phyloP scores from a whole-genome alignment of 2,888 invertebrate genomes.

The Caenorhabditis macrosperma region DNA sequence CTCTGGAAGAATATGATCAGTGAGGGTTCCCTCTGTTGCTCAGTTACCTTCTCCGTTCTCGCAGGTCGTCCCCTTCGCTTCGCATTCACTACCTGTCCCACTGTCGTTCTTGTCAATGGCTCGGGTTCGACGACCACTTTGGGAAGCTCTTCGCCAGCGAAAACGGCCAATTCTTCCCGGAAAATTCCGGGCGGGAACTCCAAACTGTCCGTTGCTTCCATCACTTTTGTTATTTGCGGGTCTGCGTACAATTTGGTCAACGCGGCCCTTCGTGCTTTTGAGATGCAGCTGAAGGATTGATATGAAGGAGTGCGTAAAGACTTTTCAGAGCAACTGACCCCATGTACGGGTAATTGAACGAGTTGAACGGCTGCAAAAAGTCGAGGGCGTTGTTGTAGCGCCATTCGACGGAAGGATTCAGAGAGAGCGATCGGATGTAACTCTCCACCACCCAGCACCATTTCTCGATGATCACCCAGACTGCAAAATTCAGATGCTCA shows the following conservation, averaged over 20 bases:
- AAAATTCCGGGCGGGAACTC: constrained; percentile 28
- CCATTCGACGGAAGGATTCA: constrained; percentile 42
- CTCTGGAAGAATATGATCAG: constrained; percentile 6
- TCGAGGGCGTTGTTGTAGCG: constrained; percentile 53
- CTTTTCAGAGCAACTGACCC: constrained; percentile 40
- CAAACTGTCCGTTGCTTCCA: constrained; percentile 9
- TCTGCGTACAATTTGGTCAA: constrained; percentile 46
- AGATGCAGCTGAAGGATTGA: constrained; percentile 34
- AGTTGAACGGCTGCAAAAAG: constrained; percentile 32
- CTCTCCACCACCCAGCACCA: constrained; percentile 66
- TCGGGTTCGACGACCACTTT: not conserved
- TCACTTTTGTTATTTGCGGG: constrained; percentile 3
- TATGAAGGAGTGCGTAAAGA: not conserved
- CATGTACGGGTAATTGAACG: constrained; percentile 41
- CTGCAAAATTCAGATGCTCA: constrained; percentile 89
- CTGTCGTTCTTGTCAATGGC: not conserved
- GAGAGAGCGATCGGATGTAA: constrained; percentile 30
- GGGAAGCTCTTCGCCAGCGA: constrained; percentile 17
- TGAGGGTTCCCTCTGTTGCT: not conserved
- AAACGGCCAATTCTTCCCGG: constrained; percentile 17
- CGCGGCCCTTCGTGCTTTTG: constrained; percentile 38
- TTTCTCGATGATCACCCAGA: constrained; percentile 63
- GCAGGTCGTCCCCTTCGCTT: constrained; percentile 34
- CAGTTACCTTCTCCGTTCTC: constrained; percentile 26
- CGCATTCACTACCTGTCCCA: constrained; percentile 33